Evolutionary conservation across 2,888 invertebrate species (phyloP).

Genomic region (Chironomus riparius): DNA sequence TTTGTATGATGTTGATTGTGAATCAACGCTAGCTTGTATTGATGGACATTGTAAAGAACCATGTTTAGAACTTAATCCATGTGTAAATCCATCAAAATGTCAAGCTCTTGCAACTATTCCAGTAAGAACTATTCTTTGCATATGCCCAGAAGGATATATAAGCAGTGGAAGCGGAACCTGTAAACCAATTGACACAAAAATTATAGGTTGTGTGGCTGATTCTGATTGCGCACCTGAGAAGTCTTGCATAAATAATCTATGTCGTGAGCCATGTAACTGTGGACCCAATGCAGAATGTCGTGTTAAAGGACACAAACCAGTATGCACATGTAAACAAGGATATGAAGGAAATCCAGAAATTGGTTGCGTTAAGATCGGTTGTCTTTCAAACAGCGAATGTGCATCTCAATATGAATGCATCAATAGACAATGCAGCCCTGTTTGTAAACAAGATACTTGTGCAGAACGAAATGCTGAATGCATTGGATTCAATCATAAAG

Average conservation of each 20-base stretch:
- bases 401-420: slow-evolving; percentile 74
- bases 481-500: slow-evolving; percentile 67
- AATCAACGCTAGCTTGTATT: slow-evolving; percentile 63
- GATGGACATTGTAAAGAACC: slow-evolving; percentile 75
- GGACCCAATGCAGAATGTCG: slow-evolving; percentile 78
- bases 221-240: slow-evolving; percentile 68
- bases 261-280: slow-evolving; percentile 76
- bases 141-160: slow-evolving; percentile 80
- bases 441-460: slow-evolving; percentile 65
- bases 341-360: slow-evolving; percentile 78
- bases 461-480: slow-evolving; percentile 72
- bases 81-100: slow-evolving; percentile 69
- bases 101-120: slow-evolving; percentile 72
- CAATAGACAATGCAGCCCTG: slow-evolving; percentile 72
- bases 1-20: slow-evolving; percentile 70
- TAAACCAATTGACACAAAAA: slow-evolving; percentile 56
- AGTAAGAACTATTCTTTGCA: slow-evolving; percentile 80
- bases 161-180: slow-evolving; percentile 76
- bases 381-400: slow-evolving; percentile 66
- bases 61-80: slow-evolving; percentile 67
- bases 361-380: slow-evolving; percentile 66
- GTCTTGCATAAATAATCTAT: slow-evolving; percentile 71
- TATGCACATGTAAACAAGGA: slow-evolving; percentile 70
- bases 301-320: slow-evolving; percentile 75
- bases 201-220: slow-evolving; percentile 62